phyloP scores from a whole-genome alignment of 1,140 invertebrate genomes.

The Drosophila leontia region DNA sequence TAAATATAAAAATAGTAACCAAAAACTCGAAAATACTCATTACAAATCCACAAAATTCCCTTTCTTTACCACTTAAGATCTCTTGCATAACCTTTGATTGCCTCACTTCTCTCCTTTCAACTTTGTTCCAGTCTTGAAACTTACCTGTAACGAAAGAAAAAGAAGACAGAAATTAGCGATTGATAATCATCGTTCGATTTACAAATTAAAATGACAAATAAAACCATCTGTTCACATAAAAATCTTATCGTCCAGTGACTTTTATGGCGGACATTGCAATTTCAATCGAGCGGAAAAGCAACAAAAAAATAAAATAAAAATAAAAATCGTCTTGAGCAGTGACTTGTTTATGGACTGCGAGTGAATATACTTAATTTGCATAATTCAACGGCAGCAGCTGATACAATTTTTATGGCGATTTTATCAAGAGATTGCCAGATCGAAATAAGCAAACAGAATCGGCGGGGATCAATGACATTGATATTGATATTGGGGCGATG shows the following conservation, averaged over 20 bases:
- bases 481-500: slow-evolving; percentile 49
- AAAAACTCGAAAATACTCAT: not conserved
- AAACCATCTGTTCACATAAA: slow-evolving; percentile 51
- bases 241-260: slow-evolving; percentile 52
- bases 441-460: slow-evolving; percentile 41
- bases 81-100: not conserved
- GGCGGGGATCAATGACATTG: slow-evolving; percentile 48
- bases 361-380: slow-evolving; percentile 43
- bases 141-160: slow-evolving; percentile 57
- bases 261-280: slow-evolving; percentile 39
- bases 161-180: slow-evolving; percentile 49
- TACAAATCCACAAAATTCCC: too few species aligned
- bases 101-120: not conserved
- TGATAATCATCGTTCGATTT: slow-evolving; percentile 15
- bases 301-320: not conserved
- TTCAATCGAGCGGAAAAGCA: slow-evolving; percentile 3
- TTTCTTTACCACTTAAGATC: not conserved
- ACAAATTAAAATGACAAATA: slow-evolving; percentile 53
- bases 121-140: slow-evolving; percentile 14
- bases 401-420: slow-evolving; percentile 63
- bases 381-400: slow-evolving; percentile 48
- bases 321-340: slow-evolving; percentile 18
- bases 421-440: slow-evolving; percentile 53
- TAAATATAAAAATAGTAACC: not conserved
- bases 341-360: slow-evolving; percentile 41